These are phyloP conservation scores for Masticophis lateralis DNA, from an alignment of 2,797 vertebrate genomes.

Conservation along the genomic window DNA sequence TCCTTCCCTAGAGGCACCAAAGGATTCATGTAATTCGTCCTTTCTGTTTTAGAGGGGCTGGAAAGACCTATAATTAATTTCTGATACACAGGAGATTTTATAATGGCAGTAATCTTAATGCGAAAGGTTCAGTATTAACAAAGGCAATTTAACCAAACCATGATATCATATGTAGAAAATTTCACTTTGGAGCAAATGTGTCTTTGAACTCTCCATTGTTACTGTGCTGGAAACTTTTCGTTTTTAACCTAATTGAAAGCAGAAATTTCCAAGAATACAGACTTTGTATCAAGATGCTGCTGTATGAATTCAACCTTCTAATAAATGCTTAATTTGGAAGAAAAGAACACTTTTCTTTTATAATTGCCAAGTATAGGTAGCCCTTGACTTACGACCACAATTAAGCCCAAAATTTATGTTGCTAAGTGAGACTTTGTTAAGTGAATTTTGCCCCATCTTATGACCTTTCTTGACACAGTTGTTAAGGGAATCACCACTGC, in stretches of 20 bases:
- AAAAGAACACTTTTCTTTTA: background rate
- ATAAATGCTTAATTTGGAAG: background rate
- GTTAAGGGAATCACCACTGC: background rate
- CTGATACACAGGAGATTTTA: background rate
- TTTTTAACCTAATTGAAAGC: background rate
- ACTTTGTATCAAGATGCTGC: background rate
- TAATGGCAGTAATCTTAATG: background rate
- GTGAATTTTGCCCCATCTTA: background rate
- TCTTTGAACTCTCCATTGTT: background rate
- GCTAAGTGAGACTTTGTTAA: background rate
- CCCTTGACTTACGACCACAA: background rate
- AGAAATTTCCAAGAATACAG: background rate
- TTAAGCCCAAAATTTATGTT: background rate
- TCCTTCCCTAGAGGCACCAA: background rate
- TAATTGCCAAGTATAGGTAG: background rate
- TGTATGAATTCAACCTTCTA: background rate
- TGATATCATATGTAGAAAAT: background rate
- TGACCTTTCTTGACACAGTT: background rate
- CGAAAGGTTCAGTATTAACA: background rate
- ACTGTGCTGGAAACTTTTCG: background rate
- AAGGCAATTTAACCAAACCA: background rate
- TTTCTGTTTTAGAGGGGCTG: conserved; percentile 7
- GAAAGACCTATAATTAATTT: background rate
- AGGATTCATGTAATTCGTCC: background rate
- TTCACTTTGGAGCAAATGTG: background rate